phyloP scores from a whole-genome alignment of 2,888 invertebrate genomes.

The Drosophila algonquin region DNA sequence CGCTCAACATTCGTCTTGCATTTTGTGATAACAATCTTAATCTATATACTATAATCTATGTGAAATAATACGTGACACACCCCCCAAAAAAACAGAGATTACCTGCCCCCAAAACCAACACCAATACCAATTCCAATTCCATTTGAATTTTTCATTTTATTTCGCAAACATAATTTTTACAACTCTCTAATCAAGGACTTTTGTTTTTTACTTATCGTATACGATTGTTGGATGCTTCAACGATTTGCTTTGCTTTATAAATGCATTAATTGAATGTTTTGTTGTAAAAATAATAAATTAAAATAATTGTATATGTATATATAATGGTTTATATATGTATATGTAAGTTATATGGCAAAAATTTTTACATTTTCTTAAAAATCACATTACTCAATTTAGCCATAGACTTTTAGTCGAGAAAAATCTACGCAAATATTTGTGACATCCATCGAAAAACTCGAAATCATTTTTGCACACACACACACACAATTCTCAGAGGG shows the following conservation, averaged over 20 bases:
- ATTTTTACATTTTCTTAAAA: conserved; percentile 55
- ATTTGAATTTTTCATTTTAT: conserved; percentile 42
- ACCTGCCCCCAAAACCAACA: neutral
- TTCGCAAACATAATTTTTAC: conserved; percentile 45
- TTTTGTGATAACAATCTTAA: conserved; percentile 37
- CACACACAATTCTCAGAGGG: conserved; percentile 30
- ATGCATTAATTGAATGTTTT: conserved; percentile 63
- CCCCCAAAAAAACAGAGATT: neutral
- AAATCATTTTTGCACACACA: conserved; percentile 51
- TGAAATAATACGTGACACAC: neutral
- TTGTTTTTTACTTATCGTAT: conserved; percentile 66
- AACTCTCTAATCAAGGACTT: conserved; percentile 41
- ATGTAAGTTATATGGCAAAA: conserved; percentile 63
- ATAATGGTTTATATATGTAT: conserved; percentile 49
- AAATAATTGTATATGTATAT: conserved; percentile 35
- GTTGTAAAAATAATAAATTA: conserved; percentile 48
- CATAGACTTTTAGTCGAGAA: conserved; percentile 81
- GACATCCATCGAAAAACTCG: conserved; percentile 49
- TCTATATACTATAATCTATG: neutral
- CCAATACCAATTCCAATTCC: conserved; percentile 4
- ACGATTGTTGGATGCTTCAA: conserved; percentile 49
- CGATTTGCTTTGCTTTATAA: conserved; percentile 54
- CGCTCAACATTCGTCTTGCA: conserved; percentile 24
- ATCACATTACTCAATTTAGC: conserved; percentile 78
- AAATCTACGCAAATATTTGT: conserved; percentile 82